Evolutionary conservation across 2,888 invertebrate species (phyloP).

Genomic region (Altica lythri): DNA sequence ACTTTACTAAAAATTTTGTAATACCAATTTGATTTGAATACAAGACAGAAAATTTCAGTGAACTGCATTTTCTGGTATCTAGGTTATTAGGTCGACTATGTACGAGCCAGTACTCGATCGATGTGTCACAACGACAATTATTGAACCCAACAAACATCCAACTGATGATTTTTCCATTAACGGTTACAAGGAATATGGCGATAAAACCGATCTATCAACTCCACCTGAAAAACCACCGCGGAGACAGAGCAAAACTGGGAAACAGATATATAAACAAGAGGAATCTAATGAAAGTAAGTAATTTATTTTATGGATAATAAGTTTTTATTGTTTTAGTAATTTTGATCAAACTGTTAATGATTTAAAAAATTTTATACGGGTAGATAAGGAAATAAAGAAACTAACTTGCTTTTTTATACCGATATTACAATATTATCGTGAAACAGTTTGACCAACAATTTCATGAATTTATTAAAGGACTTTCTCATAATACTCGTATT

Average conservation of each 20-base stretch:
- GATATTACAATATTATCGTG: too few relatives aligned
- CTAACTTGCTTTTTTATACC: too few relatives aligned
- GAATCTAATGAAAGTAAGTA: slow-evolving; percentile 36
- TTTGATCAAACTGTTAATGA: neutral
- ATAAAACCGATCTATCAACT: slow-evolving; percentile 32
- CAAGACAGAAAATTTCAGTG: too few relatives aligned
- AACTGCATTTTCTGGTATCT: slow-evolving; percentile 22
- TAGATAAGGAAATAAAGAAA: too few relatives aligned
- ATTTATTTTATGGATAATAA: neutral
- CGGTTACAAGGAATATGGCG: slow-evolving; percentile 26
- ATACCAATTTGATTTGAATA: too few relatives aligned
- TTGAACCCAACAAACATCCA: slow-evolving; percentile 42
- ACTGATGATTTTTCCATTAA: slow-evolving; percentile 25
- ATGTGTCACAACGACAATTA: slow-evolving; percentile 48
- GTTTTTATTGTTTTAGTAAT: neutral
- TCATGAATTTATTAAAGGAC: too few relatives aligned
- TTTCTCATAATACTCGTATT: too few relatives aligned
- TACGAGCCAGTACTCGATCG: slow-evolving; percentile 53
- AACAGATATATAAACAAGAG: slow-evolving; percentile 24
- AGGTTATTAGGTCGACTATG: slow-evolving; percentile 50
- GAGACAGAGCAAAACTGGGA: slow-evolving; percentile 29
- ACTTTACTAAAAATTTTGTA: neutral
- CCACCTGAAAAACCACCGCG: slow-evolving; percentile 49
- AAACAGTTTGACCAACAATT: too few relatives aligned
- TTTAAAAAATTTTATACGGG: too few relatives aligned